Base-by-base conservation (phyloP, 2,113 vertebrate genomes). In the Euleptes europaea region DNA sequence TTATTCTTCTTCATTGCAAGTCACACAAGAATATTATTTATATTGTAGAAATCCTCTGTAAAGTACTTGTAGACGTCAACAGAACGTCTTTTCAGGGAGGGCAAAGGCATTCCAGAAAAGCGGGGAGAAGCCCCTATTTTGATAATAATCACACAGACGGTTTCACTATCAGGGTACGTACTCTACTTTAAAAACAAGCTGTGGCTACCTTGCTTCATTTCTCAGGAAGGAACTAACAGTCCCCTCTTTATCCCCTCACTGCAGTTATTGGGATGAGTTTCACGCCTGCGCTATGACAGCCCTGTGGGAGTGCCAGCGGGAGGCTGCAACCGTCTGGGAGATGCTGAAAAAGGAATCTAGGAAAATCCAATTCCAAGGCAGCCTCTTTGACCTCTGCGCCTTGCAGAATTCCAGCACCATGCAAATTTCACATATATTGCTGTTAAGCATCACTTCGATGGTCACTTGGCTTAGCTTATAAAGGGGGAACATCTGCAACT, bases 261-360 rank as follows among this genome's bases (percentile, higher is more conserved):
- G 40, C 92, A 97, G 95, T 94, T 96, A 97, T 85, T 97, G 96
- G 97, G 96, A 97, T 86, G 95, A 95, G 15, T 96, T 97, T 88
- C 96, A 97, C 67, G 87, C 85, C 0, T 98, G 96, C 84, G 94
- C 94, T 85, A 94, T 95, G 88, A 88, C 90, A 0, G 95, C 82
- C 0, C 92, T 97, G 88, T 94, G 95, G 80, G 92, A 96, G 84
- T 97, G 96, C 91, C 93, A 95, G 89, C 90, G 95, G 86, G 97
- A 97, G 92, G 96, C 96, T 77, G 94, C 91, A 6, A 94, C 94
- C 2, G 67, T 95, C 94, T 97, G 96, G 96, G 96, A 97, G 93
- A 94, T 87, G 60, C 92, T 97, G 88, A 95, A 94, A 91, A 96
- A 93, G 75, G 95, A 97, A 91, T 96, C 95, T 84, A 94, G 7